Base-by-base conservation (phyloP, 2,797 vertebrate species). In the Gadopsis marmoratus region DNA sequence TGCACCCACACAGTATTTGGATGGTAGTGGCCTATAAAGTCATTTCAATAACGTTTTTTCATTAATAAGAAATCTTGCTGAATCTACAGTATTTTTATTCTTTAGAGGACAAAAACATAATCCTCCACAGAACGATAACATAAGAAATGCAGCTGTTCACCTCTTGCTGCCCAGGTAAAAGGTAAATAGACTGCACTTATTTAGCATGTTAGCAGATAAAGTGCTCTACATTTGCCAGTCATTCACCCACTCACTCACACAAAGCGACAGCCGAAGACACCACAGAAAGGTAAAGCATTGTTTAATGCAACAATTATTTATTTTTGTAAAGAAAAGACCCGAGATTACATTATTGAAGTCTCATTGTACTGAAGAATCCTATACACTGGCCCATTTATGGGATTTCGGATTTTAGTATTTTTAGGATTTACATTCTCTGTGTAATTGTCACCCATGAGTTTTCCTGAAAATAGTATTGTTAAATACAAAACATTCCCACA, bases 401-500 rank as follows among this genome's bases (percentile, higher is more conserved):
- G 17, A 73, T 43, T 59, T 65, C 39, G 17, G 23, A 77, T 85
- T 70, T 63, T 39, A 72, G 73, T 39, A 47, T 48, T 17, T 45
- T 75, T 5, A 33, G 47, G 58, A 29, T 26, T 23, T 74, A 65
- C n/a, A 56, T 50, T 62, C 50, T 53, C 31, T 7, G 1, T 70
- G 9, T 64, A 45, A 37, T 17, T 50, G 29, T 47, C 35, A 66
- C 12, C 10, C 41, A 74, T 12, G 17, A 26, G 55, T 60, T 53
- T 61, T 63, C 68, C 47, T 74, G 29, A 76, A 76, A 84, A 79
- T 1, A 48, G 12, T 45, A 55, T 41, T 48, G 60, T 51, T 72
- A 53, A 80, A 74, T 74, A 81, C 16, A 78, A 88, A 89, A 71
- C 39, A 71, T 45, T 69, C 48, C 62, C 62, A 73, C 17, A 79